Conservation (phyloP, 2,113 vertebrate species). For the Papio anubis region DNA sequence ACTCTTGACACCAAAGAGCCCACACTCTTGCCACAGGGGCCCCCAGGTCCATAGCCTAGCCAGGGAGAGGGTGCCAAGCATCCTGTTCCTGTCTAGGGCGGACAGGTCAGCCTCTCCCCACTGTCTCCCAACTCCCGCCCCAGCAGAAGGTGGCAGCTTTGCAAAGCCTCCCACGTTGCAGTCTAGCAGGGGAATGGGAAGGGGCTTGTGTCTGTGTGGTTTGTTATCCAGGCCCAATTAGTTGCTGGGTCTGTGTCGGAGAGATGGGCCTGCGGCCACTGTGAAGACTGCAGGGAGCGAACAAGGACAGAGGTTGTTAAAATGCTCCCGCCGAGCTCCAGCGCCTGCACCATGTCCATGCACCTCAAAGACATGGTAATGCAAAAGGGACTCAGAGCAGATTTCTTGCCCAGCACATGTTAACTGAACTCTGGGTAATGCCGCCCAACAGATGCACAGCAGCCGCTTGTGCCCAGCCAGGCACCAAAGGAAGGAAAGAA, state of each 20-base stretch:
- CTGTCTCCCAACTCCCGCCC: not conserved
- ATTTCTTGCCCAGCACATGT: not conserved
- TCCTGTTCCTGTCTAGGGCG: not conserved
- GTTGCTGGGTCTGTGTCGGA: not conserved
- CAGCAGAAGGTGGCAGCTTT: not conserved
- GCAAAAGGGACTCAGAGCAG: not conserved
- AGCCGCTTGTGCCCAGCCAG: not conserved
- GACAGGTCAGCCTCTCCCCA: not conserved
- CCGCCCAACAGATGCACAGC: not conserved
- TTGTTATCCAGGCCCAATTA: constrained; percentile 45
- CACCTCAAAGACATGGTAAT: constrained; percentile 36
- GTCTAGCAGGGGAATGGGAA: not conserved
- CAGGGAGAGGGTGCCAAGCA: not conserved
- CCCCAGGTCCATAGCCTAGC: not conserved
- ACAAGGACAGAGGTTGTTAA: constrained; percentile 46
- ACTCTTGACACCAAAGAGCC: not conserved
- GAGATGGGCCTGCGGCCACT: not conserved
- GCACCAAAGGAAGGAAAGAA: rapidly evolving
- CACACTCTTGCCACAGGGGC: not conserved
- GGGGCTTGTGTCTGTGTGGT: not conserved
- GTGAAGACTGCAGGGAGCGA: not conserved
- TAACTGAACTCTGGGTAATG: not conserved
- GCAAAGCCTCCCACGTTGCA: not conserved
- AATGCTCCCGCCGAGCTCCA: constrained; percentile 26
- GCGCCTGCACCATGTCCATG: not conserved